phyloP scores from a whole-genome alignment of 2,113 vertebrate species.

The Lethenteron reissneri region DNA sequence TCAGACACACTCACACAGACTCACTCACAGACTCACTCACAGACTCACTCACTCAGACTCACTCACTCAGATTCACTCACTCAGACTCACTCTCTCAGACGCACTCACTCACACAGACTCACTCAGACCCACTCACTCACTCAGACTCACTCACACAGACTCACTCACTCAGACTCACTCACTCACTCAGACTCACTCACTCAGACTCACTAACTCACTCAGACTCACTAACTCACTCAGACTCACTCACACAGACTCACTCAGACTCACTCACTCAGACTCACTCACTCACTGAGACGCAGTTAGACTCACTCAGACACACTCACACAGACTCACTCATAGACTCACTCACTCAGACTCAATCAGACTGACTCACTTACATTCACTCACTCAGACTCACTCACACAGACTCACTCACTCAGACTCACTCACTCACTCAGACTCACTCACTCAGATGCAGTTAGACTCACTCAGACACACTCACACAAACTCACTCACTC shows the following conservation, averaged over 20 bases:
- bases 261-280: not conserved
- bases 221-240: not conserved
- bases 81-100: not conserved
- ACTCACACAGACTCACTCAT: not conserved
- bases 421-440: not conserved
- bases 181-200: slow-evolving; percentile 1
- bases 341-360: not conserved
- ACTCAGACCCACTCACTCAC: not conserved
- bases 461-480: too few relatives aligned
- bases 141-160: not conserved
- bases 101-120: not conserved
- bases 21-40: not conserved
- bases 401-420: not conserved
- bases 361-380: not conserved
- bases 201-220: not conserved
- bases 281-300: not conserved
- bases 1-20: not conserved
- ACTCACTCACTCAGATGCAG: not conserved
- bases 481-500: too few relatives aligned
- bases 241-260: not conserved
- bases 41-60: not conserved
- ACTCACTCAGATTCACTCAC: not conserved
- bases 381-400: not conserved
- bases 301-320: not conserved
- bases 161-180: not conserved